Evolutionary conservation across 2,888 invertebrate species (phyloP).

Genomic region (Argynnis bischoffii): DNA sequence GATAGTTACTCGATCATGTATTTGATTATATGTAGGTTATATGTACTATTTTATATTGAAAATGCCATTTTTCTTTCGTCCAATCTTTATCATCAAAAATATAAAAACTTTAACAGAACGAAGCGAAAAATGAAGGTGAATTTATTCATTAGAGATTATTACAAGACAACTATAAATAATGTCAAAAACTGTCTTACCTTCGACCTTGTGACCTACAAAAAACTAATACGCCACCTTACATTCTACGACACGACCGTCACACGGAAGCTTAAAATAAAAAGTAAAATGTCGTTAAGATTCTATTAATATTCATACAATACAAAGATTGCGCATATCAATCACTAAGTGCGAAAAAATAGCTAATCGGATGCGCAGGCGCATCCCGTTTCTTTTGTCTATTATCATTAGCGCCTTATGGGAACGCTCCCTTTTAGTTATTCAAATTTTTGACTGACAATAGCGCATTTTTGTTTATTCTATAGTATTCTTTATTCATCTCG

Average conservation of each 20-base stretch:
- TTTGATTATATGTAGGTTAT: too few relatives aligned
- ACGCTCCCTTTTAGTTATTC: constrained; percentile 59
- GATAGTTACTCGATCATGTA: too few relatives aligned
- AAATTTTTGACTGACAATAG: constrained; percentile 67
- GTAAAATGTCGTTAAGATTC: constrained; percentile 56
- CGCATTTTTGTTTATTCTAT: constrained; percentile 76
- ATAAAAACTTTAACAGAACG: too few relatives aligned
- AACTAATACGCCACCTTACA: constrained; percentile 24
- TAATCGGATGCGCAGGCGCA: constrained; percentile 75
- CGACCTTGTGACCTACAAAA: constrained; percentile 35
- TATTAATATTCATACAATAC: constrained; percentile 78
- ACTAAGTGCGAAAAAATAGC: constrained; percentile 72
- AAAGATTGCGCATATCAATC: constrained; percentile 79
- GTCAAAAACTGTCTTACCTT: constrained; percentile 12
- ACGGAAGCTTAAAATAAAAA: constrained; percentile 61
- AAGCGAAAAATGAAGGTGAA: too few relatives aligned
- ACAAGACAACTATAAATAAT: background rate
- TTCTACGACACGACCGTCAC: constrained; percentile 58
- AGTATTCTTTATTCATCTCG: constrained; percentile 44
- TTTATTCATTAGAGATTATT: background rate
- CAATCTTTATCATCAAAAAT: too few relatives aligned
- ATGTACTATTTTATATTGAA: too few relatives aligned
- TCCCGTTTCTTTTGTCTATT: constrained; percentile 68
- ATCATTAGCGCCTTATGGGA: constrained; percentile 74
- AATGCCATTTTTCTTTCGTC: too few relatives aligned